Percentiles rank a stretch among this genome's conserved stretches.
phyloP scores from a whole-genome alignment of 2,888 invertebrate species.

The Dusona sp. region DNA sequence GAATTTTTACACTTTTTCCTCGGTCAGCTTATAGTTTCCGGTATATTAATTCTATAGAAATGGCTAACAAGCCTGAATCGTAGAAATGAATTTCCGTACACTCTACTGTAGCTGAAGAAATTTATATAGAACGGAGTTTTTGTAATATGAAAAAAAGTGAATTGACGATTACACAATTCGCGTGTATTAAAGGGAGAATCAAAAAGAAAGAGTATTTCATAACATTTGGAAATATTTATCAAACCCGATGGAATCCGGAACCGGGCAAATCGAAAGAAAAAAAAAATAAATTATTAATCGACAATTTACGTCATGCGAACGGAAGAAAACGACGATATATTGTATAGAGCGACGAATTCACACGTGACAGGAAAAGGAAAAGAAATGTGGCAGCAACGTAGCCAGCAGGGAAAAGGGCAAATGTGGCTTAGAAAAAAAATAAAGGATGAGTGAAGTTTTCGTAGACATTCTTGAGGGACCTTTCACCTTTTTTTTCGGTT shows the following conservation, averaged over 20 bases:
- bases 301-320: neutral
- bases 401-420: neutral
- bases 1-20: no score
- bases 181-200: neutral
- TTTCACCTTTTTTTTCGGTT: constrained; percentile 11
- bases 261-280: neutral
- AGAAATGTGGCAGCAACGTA: neutral
- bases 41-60: neutral
- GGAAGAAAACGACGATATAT: neutral
- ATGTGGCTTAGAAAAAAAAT: constrained; percentile 1
- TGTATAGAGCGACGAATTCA: neutral
- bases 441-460: constrained; percentile 17
- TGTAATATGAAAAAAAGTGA: neutral
- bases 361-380: neutral
- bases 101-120: neutral
- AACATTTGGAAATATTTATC: neutral
- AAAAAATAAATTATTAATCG: neutral
- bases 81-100: neutral
- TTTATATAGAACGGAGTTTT: neutral
- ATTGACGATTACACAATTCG: neutral
- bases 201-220: neutral
- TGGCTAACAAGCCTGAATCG: neutral
- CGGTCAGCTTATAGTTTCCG: no score
- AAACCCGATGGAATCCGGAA: neutral
- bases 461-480: neutral